These are phyloP conservation scores for Cyprinodon diabolis DNA, from an alignment of 2,797 vertebrate species.

Conservation along the genomic window DNA sequence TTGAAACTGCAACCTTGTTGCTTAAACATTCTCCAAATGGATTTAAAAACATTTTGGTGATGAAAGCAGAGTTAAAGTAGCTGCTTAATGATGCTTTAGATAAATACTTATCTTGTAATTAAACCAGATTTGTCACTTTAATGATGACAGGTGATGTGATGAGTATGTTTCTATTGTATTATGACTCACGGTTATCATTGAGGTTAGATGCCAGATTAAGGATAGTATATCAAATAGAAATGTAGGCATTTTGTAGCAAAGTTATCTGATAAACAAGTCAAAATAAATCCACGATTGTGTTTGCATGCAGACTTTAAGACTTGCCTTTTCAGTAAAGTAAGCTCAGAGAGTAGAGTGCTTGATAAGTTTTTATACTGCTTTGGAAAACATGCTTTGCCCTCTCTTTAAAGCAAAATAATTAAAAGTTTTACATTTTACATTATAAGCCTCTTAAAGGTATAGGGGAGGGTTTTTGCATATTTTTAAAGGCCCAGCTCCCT, in stretches of 20 bases:
- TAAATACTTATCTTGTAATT: neutral
- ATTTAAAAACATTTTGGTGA: neutral
- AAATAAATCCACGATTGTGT: neutral
- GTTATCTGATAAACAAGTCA: neutral
- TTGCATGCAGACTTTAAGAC: neutral
- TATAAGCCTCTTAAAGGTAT: neutral
- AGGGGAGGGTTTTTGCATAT: no score
- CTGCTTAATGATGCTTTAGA: slow-evolving; percentile 7
- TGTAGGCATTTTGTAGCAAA: neutral
- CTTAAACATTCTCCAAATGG: neutral
- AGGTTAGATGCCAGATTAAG: neutral
- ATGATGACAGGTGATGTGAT: neutral
- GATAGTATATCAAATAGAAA: neutral
- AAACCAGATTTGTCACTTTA: neutral
- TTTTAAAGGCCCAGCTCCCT: no score
- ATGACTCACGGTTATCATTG: neutral
- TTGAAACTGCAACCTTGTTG: neutral
- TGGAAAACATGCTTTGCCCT: neutral
- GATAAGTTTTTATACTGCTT: no score
- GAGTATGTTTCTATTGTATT: slow-evolving; percentile 2
- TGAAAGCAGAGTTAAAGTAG: slow-evolving; percentile 1
- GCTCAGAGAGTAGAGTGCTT: no score
- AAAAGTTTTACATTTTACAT: neutral
- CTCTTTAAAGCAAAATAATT: neutral
- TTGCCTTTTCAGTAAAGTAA: neutral